Base-by-base conservation (phyloP, 2,888 invertebrate genomes). In the Euproctis similis region DNA sequence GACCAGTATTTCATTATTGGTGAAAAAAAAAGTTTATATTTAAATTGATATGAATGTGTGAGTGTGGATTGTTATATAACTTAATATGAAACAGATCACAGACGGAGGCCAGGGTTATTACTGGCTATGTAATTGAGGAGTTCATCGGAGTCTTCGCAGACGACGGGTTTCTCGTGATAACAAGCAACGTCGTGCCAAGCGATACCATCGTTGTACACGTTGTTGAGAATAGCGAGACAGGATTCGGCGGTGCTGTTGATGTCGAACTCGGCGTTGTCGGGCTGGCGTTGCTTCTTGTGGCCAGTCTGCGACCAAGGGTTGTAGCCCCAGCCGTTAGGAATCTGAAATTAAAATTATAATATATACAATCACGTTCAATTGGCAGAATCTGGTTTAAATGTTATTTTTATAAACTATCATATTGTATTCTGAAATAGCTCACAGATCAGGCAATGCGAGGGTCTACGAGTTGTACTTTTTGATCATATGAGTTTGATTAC, bases 151-250 rank as follows among this genome's bases (percentile, higher is more conserved):
- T 96, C 95, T 68, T 95, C 96, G 72, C 95, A 96, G 49, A 96
- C 89, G 67, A 95, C 89, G 1, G 95, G 95, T 67, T 96, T 96
- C 77, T 95, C 94, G 77, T 95, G 95, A 75, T 95, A 95, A 75
- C 95, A 95, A 43, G 95, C 95, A 29, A 95, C 95, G 73, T 95
- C 95, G 78, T 95, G 95, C 95, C 95, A 96, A 46, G 93, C 94
- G 67, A 96, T 94, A 44, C 95, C 95, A 64, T 96, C 96, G 61
- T 92, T 94, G 87, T 96, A 96, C 4, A 96, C 95, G 74, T 96
- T 96, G 86, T 96, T 95, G 42, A 96, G 86, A 40, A 95, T 88
- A 31, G 94, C 92, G 58, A 96, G 73, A 59, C 96, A 96, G 18
- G 95, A 94, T 71, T 96, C 95, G 41, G 89, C 89, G 39, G 95